Conservation (phyloP, 1,140 invertebrate species). For the Rhyacophila brunnea region DNA sequence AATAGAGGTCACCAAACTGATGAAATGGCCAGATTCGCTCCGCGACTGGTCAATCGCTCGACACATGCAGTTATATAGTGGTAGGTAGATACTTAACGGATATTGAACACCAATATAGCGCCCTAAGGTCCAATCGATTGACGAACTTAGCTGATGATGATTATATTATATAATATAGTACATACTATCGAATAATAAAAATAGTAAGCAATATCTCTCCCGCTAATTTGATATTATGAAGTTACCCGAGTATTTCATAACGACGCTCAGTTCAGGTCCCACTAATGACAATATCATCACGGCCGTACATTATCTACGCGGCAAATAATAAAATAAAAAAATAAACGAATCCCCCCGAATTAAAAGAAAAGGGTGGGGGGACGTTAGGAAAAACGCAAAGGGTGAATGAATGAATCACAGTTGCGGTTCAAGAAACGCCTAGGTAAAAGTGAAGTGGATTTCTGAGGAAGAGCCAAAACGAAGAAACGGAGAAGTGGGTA, state of each 20-base stretch:
- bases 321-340: conserved; percentile 19
- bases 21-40: too few relatives aligned
- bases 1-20: too few relatives aligned
- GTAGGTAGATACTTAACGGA: too few relatives aligned
- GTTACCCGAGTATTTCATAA: neutral
- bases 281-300: conserved; percentile 15
- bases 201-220: too few relatives aligned
- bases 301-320: neutral
- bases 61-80: too few relatives aligned
- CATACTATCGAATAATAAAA: too few relatives aligned
- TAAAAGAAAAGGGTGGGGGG: conserved; percentile 9
- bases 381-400: conserved; percentile 32
- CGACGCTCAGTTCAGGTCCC: neutral
- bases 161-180: too few relatives aligned
- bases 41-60: too few relatives aligned
- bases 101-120: too few relatives aligned
- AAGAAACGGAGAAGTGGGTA: neutral
- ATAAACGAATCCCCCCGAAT: conserved; percentile 19
- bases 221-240: too few relatives aligned
- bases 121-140: too few relatives aligned
- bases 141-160: too few relatives aligned
- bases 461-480: conserved; percentile 1
- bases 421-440: conserved; percentile 28
- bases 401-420: conserved; percentile 35
- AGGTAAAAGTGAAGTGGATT: conserved; percentile 7